These are phyloP conservation scores for Drosophila tristis DNA, from an alignment of 1,140 invertebrate genomes.

Conservation along the genomic window DNA sequence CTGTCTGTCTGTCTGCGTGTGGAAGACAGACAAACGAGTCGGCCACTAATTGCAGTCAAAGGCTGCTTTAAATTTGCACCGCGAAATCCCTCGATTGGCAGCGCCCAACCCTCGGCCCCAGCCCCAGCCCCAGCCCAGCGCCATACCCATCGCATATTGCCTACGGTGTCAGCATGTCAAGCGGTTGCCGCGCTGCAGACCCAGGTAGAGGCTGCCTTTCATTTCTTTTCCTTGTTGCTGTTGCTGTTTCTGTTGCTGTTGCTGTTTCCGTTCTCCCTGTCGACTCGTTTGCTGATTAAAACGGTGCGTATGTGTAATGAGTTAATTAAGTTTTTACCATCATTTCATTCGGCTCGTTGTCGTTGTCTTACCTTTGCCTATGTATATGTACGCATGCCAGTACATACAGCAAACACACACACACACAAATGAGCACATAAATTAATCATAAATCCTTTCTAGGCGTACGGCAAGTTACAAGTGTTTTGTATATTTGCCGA, in stretches of 20 bases:
- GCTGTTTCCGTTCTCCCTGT: conserved; percentile 29
- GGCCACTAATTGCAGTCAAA: conserved; percentile 82
- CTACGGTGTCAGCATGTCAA: conserved; percentile 52
- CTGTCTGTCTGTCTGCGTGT: background rate
- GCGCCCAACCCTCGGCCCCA: background rate
- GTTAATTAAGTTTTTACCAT: conserved; percentile 83
- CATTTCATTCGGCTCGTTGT: conserved; percentile 29
- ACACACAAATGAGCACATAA: conserved; percentile 61
- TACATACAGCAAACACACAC: conserved; percentile 6
- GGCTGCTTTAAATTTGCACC: conserved; percentile 69
- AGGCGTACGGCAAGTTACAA: conserved; percentile 58
- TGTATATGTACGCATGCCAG: background rate
- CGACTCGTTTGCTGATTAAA: conserved; percentile 79
- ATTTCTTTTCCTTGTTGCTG: conserved; percentile 32
- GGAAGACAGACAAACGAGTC: conserved; percentile 57
- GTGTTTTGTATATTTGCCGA: conserved; percentile 79
- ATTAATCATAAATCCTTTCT: conserved; percentile 77
- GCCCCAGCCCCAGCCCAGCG: background rate
- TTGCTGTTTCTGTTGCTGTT: background rate
- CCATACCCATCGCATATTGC: conserved; percentile 2
- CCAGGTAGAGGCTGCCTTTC: conserved; percentile 18
- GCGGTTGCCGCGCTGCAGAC: background rate
- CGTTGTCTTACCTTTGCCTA: conserved; percentile 7
- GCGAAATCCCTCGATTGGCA: conserved; percentile 50
- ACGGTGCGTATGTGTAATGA: conserved; percentile 82